phyloP scores from a whole-genome alignment of 2,113 vertebrate genomes.

The Platichthys flesus region DNA sequence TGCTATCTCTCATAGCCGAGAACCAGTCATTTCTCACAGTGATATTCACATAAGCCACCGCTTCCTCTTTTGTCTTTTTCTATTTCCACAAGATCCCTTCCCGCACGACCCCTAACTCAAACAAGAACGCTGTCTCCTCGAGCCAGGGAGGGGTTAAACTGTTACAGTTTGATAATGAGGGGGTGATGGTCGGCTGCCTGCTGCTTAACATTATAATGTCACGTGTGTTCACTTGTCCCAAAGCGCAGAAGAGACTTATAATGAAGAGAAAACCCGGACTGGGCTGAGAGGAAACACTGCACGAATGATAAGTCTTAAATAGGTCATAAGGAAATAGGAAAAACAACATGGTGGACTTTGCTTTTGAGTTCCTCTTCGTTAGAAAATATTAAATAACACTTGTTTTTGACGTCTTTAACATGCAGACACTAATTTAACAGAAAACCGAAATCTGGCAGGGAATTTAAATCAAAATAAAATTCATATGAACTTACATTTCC shows the following conservation, averaged over 20 bases:
- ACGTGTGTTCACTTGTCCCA: conserved; percentile 7
- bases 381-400: not conserved
- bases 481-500: no score
- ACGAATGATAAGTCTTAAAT: conserved; percentile 1
- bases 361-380: not conserved
- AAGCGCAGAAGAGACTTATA: conserved; percentile 2
- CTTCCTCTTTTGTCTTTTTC: conserved; percentile 49
- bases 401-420: not conserved
- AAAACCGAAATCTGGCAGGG: no score
- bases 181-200: not conserved
- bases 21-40: conserved; percentile 58
- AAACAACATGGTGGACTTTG: not conserved
- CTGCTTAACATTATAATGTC: not conserved
- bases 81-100: conserved; percentile 27
- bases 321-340: not conserved
- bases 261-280: not conserved
- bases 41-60: conserved; percentile 34
- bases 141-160: conserved; percentile 36
- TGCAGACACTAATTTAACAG: no score
- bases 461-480: no score
- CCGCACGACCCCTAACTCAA: conserved; percentile 29
- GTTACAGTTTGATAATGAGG: conserved; percentile 25
- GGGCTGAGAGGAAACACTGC: not conserved
- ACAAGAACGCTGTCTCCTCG: conserved; percentile 7
- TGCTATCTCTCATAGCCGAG: conserved; percentile 49